Evolutionary conservation across 2,113 vertebrate genomes (phyloP).

Genomic region (Eira barbara): DNA sequence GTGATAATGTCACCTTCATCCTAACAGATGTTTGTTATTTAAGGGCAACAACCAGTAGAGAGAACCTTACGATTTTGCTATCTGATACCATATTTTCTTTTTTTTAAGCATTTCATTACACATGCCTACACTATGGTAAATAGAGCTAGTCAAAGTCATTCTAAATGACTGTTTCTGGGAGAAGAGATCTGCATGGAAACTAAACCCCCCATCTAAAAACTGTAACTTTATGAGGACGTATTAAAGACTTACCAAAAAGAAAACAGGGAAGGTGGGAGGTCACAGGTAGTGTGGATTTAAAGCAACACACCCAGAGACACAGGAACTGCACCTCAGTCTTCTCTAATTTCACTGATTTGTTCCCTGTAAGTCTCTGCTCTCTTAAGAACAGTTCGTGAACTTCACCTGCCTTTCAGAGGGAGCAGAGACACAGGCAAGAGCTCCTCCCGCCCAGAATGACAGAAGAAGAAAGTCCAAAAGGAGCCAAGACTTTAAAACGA

Average conservation of each 20-base stretch:
- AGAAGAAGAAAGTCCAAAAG: slow-evolving; percentile 42
- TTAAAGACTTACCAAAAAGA: background rate
- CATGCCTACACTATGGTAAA: background rate
- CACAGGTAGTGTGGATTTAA: background rate
- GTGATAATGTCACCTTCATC: background rate
- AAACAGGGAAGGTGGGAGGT: background rate
- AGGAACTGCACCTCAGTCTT: background rate
- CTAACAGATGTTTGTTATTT: background rate
- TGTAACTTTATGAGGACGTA: background rate
- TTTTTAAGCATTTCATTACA: slow-evolving; percentile 19
- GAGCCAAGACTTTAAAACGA: slow-evolving; percentile 19
- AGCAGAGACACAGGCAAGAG: background rate
- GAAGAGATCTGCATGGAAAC: background rate
- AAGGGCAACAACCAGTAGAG: background rate
- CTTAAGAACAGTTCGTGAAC: background rate
- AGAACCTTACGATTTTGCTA: background rate
- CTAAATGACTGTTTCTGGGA: background rate
- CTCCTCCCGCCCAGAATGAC: background rate
- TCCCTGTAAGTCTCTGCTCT: background rate
- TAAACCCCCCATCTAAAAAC: background rate
- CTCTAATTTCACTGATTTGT: background rate
- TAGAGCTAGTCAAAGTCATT: background rate
- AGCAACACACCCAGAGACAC: background rate
- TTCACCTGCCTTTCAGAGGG: slow-evolving; percentile 7
- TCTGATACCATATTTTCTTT: background rate